These are phyloP conservation scores for Noctua janthe DNA, from an alignment of 2,888 invertebrate genomes.

Conservation along the genomic window DNA sequence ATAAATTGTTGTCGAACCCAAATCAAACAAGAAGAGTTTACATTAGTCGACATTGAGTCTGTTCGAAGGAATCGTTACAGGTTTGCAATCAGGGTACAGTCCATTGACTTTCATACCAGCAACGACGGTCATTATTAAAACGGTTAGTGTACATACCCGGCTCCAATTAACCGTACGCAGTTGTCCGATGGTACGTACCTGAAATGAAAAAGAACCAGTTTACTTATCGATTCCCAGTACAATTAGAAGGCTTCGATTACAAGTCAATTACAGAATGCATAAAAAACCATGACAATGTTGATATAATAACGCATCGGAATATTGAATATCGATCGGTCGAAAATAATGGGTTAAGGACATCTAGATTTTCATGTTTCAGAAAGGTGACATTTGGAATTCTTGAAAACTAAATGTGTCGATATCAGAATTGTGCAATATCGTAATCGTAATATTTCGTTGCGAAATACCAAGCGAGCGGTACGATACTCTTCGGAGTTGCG, in stretches of 20 bases:
- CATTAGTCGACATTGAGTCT: conserved; percentile 63
- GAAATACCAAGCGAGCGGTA: conserved; percentile 72
- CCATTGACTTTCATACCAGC: conserved; percentile 64
- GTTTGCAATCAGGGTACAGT: conserved; percentile 68
- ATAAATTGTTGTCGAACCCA: conserved; percentile 45
- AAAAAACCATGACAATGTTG: conserved; percentile 63
- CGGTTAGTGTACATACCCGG: conserved; percentile 69
- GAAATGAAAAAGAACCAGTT: conserved; percentile 76
- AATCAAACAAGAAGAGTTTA: conserved; percentile 53
- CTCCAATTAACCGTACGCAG: conserved; percentile 67
- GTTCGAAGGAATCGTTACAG: conserved; percentile 61
- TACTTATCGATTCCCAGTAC: conserved; percentile 73
- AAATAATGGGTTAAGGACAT: conserved; percentile 58
- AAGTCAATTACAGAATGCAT: conserved; percentile 62
- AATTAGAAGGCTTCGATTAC: conserved; percentile 72
- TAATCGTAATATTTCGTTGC: conserved; percentile 76
- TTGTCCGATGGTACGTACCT: conserved; percentile 75
- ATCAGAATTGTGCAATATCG: conserved; percentile 69
- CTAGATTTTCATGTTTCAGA: conserved; percentile 58
- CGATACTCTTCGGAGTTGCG: conserved; percentile 75
- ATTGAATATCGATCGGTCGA: conserved; percentile 49
- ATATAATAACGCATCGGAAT: conserved; percentile 64
- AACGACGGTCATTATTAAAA: conserved; percentile 65
- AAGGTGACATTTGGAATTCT: conserved; percentile 61
- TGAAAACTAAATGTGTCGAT: conserved; percentile 61